A percentile compares a stretch with the other conserved stretches of the same genome.
phyloP scores from a whole-genome alignment of 2,113 vertebrate species.

The Taurulus bubalis region DNA sequence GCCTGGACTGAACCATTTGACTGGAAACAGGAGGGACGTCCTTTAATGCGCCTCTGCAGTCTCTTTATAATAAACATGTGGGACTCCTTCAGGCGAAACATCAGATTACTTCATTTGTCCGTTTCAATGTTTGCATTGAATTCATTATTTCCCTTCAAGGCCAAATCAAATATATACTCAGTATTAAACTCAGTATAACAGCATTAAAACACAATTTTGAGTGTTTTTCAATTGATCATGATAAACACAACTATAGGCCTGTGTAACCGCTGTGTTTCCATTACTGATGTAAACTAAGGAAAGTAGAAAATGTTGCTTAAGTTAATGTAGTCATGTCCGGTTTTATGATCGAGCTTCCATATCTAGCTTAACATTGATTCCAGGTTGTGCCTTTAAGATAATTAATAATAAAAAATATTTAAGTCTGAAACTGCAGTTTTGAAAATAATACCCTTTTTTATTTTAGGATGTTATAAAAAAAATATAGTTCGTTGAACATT shows the following conservation, averaged over 20 bases:
- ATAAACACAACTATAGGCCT: not conserved
- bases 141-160: not conserved
- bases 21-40: conserved; percentile 6
- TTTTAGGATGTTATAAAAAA: not conserved
- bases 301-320: not conserved
- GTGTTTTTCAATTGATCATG: not conserved
- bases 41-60: not conserved
- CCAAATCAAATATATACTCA: not conserved
- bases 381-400: not conserved
- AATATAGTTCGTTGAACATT: not conserved
- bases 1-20: conserved; percentile 49
- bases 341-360: not conserved
- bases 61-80: not conserved
- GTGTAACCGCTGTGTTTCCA: not conserved
- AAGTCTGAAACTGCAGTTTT: not conserved
- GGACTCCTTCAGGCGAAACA: not conserved
- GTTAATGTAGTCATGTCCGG: not conserved
- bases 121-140: not conserved
- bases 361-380: not conserved
- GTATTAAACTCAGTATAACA: too few relatives aligned
- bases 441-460: not conserved
- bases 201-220: not conserved
- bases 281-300: not conserved
- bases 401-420: not conserved
- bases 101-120: not conserved